phyloP scores from a whole-genome alignment of 2,797 vertebrate species.

The Melanotaenia nigrans region DNA sequence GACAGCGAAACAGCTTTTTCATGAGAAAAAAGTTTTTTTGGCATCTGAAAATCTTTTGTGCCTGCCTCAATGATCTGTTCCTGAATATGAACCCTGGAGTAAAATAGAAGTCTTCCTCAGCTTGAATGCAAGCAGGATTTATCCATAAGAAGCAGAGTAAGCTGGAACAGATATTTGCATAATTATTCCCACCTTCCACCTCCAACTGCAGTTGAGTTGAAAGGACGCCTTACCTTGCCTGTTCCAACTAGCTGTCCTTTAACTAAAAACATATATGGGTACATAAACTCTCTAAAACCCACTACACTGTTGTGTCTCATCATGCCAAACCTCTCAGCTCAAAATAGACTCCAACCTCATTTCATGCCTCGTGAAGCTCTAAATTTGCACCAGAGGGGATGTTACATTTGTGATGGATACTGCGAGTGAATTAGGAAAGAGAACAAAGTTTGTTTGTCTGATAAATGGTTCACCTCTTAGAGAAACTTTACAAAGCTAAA shows the following conservation, averaged over 20 bases:
- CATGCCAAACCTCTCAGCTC: constrained; percentile 50
- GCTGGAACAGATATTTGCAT: constrained; percentile 1
- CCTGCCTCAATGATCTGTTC: background rate
- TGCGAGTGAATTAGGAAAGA: constrained; percentile 54
- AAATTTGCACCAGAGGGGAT: constrained; percentile 69
- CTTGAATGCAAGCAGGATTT: background rate
- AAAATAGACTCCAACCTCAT: constrained; percentile 76
- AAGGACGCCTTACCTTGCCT: constrained; percentile 41
- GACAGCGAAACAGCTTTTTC: background rate
- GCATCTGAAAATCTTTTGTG: background rate
- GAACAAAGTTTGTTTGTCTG: constrained; percentile 62
- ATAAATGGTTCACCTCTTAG: constrained; percentile 48
- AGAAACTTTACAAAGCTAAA: constrained; percentile 41
- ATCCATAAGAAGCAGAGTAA: constrained; percentile 8
- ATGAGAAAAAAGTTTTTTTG: background rate
- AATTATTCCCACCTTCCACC: constrained; percentile 17
- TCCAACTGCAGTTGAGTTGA: constrained; percentile 35
- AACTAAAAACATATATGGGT: constrained; percentile 23
- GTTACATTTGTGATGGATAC: constrained; percentile 59
- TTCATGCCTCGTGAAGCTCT: constrained; percentile 72
- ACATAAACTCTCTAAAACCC: constrained; percentile 41
- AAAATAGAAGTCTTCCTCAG: background rate
- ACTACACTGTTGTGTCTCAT: constrained; percentile 44
- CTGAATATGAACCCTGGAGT: background rate
- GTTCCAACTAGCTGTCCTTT: constrained; percentile 52